A percentile compares a stretch with the other conserved stretches of the same genome.
Conservation (phyloP, 2,113 vertebrate genomes). For the Cichladusa arquata region DNA sequence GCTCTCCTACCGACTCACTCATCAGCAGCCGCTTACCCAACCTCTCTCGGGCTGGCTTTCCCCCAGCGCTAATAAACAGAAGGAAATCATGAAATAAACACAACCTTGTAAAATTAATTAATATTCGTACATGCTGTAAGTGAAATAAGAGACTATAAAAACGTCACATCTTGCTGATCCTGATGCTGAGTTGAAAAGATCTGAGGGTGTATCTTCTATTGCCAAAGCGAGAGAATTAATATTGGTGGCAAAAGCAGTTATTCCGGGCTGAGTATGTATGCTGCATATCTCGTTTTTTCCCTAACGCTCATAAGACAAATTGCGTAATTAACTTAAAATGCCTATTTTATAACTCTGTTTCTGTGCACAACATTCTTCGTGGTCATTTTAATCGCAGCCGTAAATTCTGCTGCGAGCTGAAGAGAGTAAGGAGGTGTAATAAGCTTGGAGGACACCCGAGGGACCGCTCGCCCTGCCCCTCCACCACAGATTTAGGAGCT, state of each 20-base stretch:
- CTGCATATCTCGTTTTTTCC: accelerated
- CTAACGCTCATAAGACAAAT: neutral
- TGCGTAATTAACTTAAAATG: neutral
- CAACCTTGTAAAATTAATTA: neutral
- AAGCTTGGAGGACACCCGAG: neutral
- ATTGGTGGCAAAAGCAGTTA: neutral
- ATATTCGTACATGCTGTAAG: neutral
- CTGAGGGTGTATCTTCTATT: neutral
- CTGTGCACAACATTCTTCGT: neutral
- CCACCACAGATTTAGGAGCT: neutral
- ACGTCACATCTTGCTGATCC: neutral
- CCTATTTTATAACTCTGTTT: neutral
- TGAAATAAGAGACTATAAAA: neutral
- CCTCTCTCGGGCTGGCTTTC: neutral
- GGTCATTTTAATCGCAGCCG: neutral
- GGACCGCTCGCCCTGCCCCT: neutral
- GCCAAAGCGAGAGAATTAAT: neutral
- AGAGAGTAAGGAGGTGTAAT: neutral
- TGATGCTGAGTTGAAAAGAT: neutral
- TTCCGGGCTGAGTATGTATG: neutral
- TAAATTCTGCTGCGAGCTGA: neutral
- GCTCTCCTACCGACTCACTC: neutral
- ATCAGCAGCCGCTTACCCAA: neutral
- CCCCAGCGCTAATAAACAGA: neutral
- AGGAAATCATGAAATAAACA: neutral